phyloP scores from a whole-genome alignment of 2,888 invertebrate species.

The Xestia xanthographa region DNA sequence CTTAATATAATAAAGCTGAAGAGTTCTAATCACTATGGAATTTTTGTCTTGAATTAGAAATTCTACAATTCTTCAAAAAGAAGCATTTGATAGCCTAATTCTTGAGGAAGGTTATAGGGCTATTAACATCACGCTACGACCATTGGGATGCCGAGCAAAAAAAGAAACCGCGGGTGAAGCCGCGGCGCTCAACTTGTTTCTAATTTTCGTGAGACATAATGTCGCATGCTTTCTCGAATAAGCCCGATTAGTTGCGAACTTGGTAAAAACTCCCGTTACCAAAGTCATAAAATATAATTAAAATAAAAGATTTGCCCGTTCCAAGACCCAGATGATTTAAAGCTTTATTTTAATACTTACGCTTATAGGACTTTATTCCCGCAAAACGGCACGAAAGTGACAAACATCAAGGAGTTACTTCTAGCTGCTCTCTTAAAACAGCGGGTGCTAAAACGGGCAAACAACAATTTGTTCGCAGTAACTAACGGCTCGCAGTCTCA shows the following conservation, averaged over 20 bases:
- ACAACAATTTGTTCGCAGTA: conserved; percentile 69
- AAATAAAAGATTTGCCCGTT: neutral
- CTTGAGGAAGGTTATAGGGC: too few relatives aligned
- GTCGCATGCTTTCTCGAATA: neutral
- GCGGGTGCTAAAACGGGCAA: conserved; percentile 11
- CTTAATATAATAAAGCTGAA: too few relatives aligned
- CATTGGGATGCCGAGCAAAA: neutral
- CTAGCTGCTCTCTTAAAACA: neutral
- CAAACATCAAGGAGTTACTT: neutral
- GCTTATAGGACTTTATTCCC: too few relatives aligned
- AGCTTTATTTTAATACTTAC: neutral
- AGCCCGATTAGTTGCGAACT: neutral
- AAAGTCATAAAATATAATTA: too few relatives aligned
- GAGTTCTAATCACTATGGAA: too few relatives aligned
- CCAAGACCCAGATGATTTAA: neutral
- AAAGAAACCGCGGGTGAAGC: neutral
- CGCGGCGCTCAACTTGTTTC: neutral
- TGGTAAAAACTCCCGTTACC: neutral
- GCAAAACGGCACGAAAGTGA: too few relatives aligned
- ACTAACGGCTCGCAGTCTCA: conserved; percentile 78
- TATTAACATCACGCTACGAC: neutral
- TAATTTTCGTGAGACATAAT: neutral
- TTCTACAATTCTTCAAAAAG: too few relatives aligned
- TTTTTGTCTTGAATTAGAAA: too few relatives aligned
- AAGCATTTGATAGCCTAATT: too few relatives aligned